phyloP scores from a whole-genome alignment of 2,888 invertebrate species.

The Pherbina coryleti region DNA sequence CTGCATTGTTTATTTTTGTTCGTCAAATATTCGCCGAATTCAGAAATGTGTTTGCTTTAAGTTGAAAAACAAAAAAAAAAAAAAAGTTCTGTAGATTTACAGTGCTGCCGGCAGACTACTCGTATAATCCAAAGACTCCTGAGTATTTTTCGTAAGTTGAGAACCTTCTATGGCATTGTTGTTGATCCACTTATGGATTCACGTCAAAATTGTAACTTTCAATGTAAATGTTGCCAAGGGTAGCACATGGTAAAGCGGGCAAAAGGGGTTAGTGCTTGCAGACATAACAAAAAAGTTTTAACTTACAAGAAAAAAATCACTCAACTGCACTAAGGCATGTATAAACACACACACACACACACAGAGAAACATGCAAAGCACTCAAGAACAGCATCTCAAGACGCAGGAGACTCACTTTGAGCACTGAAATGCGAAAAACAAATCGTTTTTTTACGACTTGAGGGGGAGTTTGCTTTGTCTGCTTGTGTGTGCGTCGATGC shows the following conservation, averaged over 20 bases:
- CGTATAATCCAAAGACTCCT: conserved; percentile 11
- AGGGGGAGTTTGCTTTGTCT: conserved; percentile 2
- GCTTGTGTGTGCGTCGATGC: not conserved
- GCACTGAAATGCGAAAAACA: conserved; percentile 29
- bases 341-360: conserved; percentile 2
- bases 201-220: no score
- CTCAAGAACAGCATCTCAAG: conserved; percentile 9
- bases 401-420: conserved; percentile 27
- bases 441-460: conserved; percentile 36
- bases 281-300: conserved; percentile 23
- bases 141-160: not conserved
- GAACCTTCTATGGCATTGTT: not conserved
- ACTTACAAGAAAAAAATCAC: conserved; percentile 21
- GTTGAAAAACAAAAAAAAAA: no score
- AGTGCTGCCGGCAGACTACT: not conserved
- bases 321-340: conserved; percentile 19
- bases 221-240: no score
- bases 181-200: not conserved
- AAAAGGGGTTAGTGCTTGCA: not conserved
- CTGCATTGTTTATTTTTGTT: not conserved
- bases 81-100: no score
- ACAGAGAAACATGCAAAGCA: not conserved
- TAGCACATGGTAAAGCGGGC: not conserved
- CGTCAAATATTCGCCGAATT: not conserved
- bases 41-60: not conserved